Evolutionary conservation across 2,113 vertebrate species (phyloP).

Genomic region (Larimichthys crocea): DNA sequence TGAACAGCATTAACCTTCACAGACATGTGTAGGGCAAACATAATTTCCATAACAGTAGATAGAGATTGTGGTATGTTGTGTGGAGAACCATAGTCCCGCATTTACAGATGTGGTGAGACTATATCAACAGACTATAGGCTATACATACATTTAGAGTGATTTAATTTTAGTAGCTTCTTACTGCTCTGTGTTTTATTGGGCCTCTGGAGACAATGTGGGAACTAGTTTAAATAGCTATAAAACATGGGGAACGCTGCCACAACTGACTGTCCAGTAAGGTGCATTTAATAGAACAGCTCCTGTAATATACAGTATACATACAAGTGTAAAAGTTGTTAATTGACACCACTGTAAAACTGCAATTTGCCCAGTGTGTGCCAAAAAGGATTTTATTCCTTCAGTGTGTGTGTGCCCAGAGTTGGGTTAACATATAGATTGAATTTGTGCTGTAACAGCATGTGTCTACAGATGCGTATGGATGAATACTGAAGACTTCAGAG

Average conservation of each 20-base stretch:
- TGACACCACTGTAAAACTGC: slow-evolving; percentile 10
- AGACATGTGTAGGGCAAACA: slow-evolving; percentile 66
- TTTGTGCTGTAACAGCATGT: neutral
- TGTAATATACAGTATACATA: slow-evolving; percentile 10
- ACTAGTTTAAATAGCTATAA: slow-evolving; percentile 31
- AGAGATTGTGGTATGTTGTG: slow-evolving; percentile 21
- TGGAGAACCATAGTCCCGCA: slow-evolving; percentile 10
- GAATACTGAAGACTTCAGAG: slow-evolving; percentile 6
- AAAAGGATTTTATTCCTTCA: slow-evolving; percentile 14
- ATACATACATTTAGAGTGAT: slow-evolving; percentile 31
- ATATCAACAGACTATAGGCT: slow-evolving; percentile 40
- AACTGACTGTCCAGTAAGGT: neutral
- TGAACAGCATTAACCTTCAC: slow-evolving; percentile 79
- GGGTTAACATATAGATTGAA: slow-evolving; percentile 22
- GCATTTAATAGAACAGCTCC: slow-evolving; percentile 19
- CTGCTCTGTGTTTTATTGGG: slow-evolving; percentile 49
- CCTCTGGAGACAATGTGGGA: slow-evolving; percentile 34
- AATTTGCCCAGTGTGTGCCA: neutral
- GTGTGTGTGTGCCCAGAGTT: neutral
- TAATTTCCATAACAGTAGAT: slow-evolving; percentile 64
- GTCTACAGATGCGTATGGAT: slow-evolving; percentile 21
- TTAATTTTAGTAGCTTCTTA: slow-evolving; percentile 23
- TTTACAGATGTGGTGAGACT: slow-evolving; percentile 41
- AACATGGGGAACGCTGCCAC: slow-evolving; percentile 11
- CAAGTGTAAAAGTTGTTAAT: slow-evolving; percentile 17